phyloP scores from a whole-genome alignment of 2,113 vertebrate species.

The Bucco capensis region DNA sequence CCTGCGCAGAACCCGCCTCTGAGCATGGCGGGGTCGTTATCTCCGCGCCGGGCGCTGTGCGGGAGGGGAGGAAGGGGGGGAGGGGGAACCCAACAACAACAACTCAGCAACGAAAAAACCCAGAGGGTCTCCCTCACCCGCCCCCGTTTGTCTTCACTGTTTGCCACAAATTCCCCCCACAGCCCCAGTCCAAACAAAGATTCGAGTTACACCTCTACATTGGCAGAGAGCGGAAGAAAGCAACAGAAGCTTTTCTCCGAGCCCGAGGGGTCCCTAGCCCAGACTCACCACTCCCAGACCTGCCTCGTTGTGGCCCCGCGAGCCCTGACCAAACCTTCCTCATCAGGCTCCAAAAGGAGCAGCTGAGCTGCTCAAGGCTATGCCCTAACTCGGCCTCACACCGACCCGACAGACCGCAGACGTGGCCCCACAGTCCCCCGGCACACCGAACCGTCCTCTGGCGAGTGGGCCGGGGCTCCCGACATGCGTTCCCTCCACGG shows the following conservation, averaged over 20 bases:
- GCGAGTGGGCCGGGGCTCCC: too few species aligned
- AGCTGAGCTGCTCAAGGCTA: neutral
- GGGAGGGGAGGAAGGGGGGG: neutral
- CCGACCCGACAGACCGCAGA: neutral
- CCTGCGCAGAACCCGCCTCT: constrained; percentile 72
- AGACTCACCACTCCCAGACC: neutral
- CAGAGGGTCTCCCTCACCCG: neutral
- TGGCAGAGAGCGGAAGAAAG: neutral
- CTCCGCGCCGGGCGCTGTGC: neutral
- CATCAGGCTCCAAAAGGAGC: constrained; percentile 14
- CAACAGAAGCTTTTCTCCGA: neutral
- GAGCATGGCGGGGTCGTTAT: constrained; percentile 46
- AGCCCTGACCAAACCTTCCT: constrained; percentile 18
- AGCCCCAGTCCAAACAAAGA: constrained; percentile 2
- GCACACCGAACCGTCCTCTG: fast-evolving
- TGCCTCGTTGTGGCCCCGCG: neutral
- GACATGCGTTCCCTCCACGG: neutral
- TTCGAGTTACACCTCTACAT: neutral
- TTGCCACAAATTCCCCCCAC: neutral
- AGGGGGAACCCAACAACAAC: neutral
- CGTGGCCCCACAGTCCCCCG: too few species aligned
- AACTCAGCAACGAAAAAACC: neutral
- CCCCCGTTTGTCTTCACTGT: neutral
- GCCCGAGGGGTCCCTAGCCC: fast-evolving
- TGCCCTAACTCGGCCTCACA: neutral